These are phyloP conservation scores for Aphidius colemani DNA, from an alignment of 2,888 invertebrate species.

Conservation along the genomic window DNA sequence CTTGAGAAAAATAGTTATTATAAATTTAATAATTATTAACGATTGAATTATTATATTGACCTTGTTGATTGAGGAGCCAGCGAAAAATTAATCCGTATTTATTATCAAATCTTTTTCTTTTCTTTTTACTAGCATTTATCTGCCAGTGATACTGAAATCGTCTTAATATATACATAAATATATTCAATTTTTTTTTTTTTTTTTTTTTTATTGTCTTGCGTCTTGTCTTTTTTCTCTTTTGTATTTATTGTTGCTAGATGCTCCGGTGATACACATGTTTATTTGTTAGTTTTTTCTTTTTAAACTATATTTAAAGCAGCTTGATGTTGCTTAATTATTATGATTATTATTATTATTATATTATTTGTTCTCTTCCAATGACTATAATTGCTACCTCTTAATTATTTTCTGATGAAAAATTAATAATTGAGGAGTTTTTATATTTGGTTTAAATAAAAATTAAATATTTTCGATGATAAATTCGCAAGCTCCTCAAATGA, in stretches of 20 bases:
- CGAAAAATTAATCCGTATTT: slow-evolving; percentile 20
- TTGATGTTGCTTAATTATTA: too few relatives aligned
- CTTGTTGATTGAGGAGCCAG: slow-evolving; percentile 22
- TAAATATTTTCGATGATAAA: not conserved
- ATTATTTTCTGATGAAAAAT: too few relatives aligned
- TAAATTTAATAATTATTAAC: slow-evolving; percentile 18
- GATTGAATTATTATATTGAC: slow-evolving; percentile 27
- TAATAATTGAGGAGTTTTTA: too few relatives aligned
- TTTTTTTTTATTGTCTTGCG: not conserved
- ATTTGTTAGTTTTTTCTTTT: too few relatives aligned
- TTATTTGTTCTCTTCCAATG: too few relatives aligned
- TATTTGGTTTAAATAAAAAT: too few relatives aligned
- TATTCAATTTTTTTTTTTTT: not conserved
- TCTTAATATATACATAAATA: not conserved
- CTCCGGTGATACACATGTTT: too few relatives aligned
- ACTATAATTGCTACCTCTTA: too few relatives aligned
- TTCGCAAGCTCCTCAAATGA: not conserved
- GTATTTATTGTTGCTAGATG: too few relatives aligned
- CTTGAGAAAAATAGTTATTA: slow-evolving; percentile 19
- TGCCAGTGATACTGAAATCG: not conserved
- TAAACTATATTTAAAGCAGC: too few relatives aligned
- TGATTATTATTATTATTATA: too few relatives aligned
- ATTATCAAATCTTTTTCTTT: slow-evolving; percentile 9
- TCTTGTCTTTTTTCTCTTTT: too few relatives aligned
- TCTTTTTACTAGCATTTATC: not conserved